These are phyloP conservation scores for Penaeus chinensis DNA, from an alignment of 1,140 invertebrate species.

Conservation along the genomic window DNA sequence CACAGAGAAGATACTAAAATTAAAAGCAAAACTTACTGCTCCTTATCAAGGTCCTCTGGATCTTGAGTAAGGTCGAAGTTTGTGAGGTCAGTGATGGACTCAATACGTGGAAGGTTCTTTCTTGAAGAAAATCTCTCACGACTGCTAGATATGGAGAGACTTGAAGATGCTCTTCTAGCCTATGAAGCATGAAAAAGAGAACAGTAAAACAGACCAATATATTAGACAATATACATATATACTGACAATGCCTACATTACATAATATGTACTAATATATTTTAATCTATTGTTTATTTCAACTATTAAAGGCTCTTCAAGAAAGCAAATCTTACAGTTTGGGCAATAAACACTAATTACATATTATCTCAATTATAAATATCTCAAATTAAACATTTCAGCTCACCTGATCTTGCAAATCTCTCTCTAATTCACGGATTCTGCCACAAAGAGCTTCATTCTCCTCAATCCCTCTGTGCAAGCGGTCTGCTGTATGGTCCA, in stretches of 20 bases:
- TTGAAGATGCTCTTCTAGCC: constrained; percentile 56
- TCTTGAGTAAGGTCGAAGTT: constrained; percentile 82
- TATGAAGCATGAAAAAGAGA: constrained; percentile 1
- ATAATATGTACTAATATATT: not conserved
- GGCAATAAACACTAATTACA: too few species aligned
- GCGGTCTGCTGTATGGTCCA: constrained; percentile 59
- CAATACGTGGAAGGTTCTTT: constrained; percentile 66
- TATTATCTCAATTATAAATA: not conserved
- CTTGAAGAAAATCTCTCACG: constrained; percentile 62
- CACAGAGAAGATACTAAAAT: not conserved
- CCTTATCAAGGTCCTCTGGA: constrained; percentile 79
- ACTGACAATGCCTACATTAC: not conserved
- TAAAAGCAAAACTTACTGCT: constrained; percentile 69
- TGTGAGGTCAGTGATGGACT: constrained; percentile 83
- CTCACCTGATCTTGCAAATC: constrained; percentile 65
- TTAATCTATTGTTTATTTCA: not conserved
- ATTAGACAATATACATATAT: not conserved
- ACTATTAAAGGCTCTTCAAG: not conserved
- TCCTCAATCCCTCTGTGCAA: constrained; percentile 79
- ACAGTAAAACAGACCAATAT: not conserved
- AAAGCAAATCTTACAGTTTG: too few species aligned
- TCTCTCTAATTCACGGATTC: constrained; percentile 78
- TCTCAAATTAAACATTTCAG: not conserved
- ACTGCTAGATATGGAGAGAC: constrained; percentile 60
- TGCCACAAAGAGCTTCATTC: constrained; percentile 79